These are phyloP conservation scores for Candidula unifasciata DNA, from an alignment of 2,888 invertebrate species.

Conservation along the genomic window DNA sequence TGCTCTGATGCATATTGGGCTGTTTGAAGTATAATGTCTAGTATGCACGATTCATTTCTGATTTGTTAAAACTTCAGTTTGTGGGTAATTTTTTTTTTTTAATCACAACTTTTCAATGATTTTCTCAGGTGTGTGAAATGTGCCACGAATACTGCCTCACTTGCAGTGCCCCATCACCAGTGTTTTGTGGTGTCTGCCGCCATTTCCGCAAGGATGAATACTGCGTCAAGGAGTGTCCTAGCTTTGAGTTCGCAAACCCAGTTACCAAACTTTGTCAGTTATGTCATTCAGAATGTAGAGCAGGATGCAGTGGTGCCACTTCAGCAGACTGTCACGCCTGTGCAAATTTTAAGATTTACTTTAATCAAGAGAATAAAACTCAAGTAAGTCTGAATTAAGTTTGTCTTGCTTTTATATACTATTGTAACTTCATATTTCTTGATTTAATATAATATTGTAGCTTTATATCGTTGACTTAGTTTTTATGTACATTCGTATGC, in stretches of 20 bases:
- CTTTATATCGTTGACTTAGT: too few relatives aligned
- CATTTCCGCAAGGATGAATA: conserved; percentile 88
- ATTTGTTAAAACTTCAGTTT: neutral
- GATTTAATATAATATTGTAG: too few relatives aligned
- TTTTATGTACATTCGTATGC: too few relatives aligned
- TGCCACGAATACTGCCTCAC: conserved; percentile 93
- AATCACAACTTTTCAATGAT: neutral
- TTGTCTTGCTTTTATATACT: too few relatives aligned
- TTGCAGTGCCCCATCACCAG: conserved; percentile 91
- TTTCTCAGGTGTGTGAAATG: conserved; percentile 85
- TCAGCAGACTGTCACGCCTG: conserved; percentile 69
- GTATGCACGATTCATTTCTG: neutral
- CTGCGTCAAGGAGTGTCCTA: conserved; percentile 86
- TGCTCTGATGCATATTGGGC: too few relatives aligned
- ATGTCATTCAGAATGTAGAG: conserved; percentile 88
- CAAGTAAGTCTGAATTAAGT: conserved; percentile 3
- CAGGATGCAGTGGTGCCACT: conserved; percentile 79
- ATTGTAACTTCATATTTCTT: too few relatives aligned
- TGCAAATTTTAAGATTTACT: conserved; percentile 71
- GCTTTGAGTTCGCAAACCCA: conserved; percentile 89
- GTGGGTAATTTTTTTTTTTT: neutral
- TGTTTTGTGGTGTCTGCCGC: conserved; percentile 90
- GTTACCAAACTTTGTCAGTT: conserved; percentile 85
- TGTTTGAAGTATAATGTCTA: too few relatives aligned
- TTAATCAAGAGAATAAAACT: conserved; percentile 34